phyloP scores from a whole-genome alignment of 2,797 vertebrate species.

The Miichthys miiuy region DNA sequence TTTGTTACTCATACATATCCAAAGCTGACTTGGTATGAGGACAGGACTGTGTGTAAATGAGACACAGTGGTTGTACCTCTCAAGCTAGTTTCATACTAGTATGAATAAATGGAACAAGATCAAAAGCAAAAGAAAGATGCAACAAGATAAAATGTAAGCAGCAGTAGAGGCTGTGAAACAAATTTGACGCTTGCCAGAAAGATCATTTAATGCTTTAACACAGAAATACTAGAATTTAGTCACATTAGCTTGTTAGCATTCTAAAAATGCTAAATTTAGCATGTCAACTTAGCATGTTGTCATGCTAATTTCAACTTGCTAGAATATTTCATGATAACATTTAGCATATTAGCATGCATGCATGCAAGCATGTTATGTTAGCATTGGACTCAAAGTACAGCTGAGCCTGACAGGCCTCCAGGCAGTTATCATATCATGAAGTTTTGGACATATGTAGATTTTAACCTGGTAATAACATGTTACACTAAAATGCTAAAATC shows the following conservation, averaged over 20 bases:
- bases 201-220: background rate
- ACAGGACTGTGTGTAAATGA: background rate
- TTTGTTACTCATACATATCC: background rate
- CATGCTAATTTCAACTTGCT: background rate
- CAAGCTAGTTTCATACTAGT: no score
- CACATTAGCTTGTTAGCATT: background rate
- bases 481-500: background rate
- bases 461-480: background rate
- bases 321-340: background rate
- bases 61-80: background rate
- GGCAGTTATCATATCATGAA: background rate
- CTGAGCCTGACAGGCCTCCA: background rate
- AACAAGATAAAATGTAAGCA: background rate
- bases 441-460: background rate
- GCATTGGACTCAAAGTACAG: background rate
- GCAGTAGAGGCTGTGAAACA: background rate
- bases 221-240: background rate
- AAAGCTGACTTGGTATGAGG: background rate
- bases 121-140: background rate
- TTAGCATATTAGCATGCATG: background rate
- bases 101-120: no score
- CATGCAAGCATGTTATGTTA: background rate
- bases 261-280: slow-evolving; percentile 1
- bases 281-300: background rate
- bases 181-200: background rate